Percentiles rank a stretch among this genome's conserved stretches.
phyloP scores from a whole-genome alignment of 2,797 vertebrate species.

The Podarcis siculus region DNA sequence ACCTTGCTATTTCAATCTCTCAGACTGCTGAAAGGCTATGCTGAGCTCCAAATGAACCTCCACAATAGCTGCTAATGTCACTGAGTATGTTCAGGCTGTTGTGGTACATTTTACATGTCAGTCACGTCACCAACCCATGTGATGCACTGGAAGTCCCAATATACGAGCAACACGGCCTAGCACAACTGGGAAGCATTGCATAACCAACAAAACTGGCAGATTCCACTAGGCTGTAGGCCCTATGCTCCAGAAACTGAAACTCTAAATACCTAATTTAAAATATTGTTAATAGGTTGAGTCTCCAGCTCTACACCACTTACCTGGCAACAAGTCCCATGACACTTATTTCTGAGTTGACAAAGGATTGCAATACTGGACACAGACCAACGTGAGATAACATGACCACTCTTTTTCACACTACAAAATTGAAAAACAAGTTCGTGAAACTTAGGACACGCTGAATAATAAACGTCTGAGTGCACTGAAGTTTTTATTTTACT shows the following conservation, averaged over 20 bases:
- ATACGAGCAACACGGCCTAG: not conserved
- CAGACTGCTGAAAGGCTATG: not conserved
- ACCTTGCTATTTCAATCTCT: not conserved
- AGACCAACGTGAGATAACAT: not conserved
- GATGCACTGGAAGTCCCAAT: not conserved
- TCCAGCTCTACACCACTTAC: not conserved
- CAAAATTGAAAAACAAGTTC: not conserved
- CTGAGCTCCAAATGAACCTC: not conserved
- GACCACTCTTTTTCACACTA: not conserved
- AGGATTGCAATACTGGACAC: not conserved
- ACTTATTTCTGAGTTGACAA: not conserved
- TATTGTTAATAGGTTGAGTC: not conserved
- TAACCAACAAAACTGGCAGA: not conserved
- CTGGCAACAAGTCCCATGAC: not conserved
- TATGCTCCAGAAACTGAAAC: not conserved
- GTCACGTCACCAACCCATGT: not conserved
- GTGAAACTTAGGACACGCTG: not conserved
- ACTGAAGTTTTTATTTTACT: not conserved
- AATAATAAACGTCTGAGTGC: not conserved
- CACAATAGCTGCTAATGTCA: not conserved
- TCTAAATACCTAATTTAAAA: not conserved
- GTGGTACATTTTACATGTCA: not conserved
- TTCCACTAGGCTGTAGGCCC: not conserved
- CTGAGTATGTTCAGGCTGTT: not conserved
- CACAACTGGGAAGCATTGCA: too few relatives aligned